A percentile compares a stretch with the other conserved stretches of the same genome.
Conservation (phyloP, 2,797 vertebrate genomes). For the Chaetodon trifasciatus region DNA sequence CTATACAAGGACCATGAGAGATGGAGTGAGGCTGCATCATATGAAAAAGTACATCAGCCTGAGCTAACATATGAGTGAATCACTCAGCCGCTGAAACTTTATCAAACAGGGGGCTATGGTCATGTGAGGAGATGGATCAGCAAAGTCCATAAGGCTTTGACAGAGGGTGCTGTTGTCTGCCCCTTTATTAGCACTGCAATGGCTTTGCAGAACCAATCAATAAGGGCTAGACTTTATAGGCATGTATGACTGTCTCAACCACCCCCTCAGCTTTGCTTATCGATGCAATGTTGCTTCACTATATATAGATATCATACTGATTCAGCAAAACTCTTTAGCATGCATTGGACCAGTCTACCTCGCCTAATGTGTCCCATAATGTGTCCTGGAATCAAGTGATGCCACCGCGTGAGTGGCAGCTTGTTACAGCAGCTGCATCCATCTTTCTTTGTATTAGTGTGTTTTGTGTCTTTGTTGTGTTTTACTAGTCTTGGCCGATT, state of each 20-base stretch:
- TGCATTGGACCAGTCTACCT: no score
- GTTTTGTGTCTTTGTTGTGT: no score
- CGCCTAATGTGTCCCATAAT: no score
- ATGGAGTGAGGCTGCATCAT: conserved; percentile 19
- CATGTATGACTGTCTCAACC: conserved; percentile 6
- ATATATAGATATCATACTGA: no score
- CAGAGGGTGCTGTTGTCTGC: conserved; percentile 25
- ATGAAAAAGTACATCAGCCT: conserved; percentile 46
- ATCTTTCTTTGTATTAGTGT: no score
- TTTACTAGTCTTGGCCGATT: no score
- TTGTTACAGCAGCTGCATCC: no score
- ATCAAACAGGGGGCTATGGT: conserved; percentile 50
- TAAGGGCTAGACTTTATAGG: conserved; percentile 27
- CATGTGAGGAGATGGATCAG: conserved; percentile 49
- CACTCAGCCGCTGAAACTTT: conserved; percentile 45
- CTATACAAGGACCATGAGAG: not conserved
- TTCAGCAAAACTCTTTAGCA: no score
- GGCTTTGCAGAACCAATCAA: conserved; percentile 40
- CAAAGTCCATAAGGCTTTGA: conserved; percentile 45
- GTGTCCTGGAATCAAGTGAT: no score
- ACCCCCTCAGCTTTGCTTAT: not conserved
- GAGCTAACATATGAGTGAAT: conserved; percentile 54
- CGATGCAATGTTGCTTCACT: not conserved
- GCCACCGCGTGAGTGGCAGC: no score
- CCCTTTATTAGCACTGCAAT: conserved; percentile 35